Evolutionary conservation across 2,888 invertebrate genomes (phyloP).

Genomic region (Calliphora vomitoria): DNA sequence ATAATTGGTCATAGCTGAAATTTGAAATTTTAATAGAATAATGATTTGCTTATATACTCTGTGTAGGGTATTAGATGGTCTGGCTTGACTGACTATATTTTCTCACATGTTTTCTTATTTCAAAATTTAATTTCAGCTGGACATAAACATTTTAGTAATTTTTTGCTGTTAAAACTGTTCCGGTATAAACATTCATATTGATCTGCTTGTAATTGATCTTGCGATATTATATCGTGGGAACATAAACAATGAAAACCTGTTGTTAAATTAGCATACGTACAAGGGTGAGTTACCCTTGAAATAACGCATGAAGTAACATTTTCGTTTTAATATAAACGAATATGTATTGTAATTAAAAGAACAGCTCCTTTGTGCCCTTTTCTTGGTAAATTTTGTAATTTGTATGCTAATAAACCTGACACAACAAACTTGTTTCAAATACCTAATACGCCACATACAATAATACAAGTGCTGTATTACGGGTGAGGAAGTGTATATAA

Average conservation of each 20-base stretch:
- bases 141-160: too few species aligned
- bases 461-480: background rate
- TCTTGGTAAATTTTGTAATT: background rate
- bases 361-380: background rate
- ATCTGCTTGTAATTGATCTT: background rate
- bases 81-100: too few species aligned
- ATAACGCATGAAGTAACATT: background rate
- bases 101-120: too few species aligned
- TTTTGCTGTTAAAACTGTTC: background rate
- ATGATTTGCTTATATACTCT: too few species aligned
- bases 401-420: background rate
- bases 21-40: too few species aligned
- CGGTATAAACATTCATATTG: background rate
- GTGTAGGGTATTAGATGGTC: too few species aligned
- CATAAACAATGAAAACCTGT: background rate
- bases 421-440: slow-evolving; percentile 5
- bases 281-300: background rate
- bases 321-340: background rate
- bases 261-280: background rate
- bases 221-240: background rate
- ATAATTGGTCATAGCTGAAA: too few species aligned
- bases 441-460: background rate
- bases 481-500: background rate
- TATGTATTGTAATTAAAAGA: background rate
- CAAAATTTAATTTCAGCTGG: too few species aligned